A percentile compares a stretch with the other conserved stretches of the same genome.
phyloP scores from a whole-genome alignment of 2,113 vertebrate species.

The Semnopithecus entellus region DNA sequence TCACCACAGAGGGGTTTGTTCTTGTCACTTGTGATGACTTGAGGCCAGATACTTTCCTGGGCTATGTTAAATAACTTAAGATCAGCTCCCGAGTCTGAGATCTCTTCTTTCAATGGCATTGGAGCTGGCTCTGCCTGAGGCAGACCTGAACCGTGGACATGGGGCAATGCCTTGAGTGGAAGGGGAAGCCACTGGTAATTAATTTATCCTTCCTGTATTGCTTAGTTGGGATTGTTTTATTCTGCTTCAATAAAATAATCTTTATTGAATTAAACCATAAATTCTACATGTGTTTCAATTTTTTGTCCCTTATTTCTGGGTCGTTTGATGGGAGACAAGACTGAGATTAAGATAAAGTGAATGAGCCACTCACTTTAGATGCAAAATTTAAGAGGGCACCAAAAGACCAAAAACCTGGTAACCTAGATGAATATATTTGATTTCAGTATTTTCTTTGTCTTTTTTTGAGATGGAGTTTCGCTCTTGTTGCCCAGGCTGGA shows the following conservation, averaged over 20 bases:
- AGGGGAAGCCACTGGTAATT: neutral
- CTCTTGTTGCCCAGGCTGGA: too few species aligned
- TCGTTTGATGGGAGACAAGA: neutral
- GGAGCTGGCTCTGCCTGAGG: neutral
- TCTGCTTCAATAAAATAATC: constrained; percentile 35
- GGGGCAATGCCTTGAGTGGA: neutral
- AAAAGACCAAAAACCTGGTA: neutral
- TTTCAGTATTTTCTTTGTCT: neutral
- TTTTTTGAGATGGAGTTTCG: too few species aligned
- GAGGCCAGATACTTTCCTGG: constrained; percentile 50
- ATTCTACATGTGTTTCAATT: neutral
- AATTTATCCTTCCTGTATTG: neutral
- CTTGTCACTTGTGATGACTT: constrained; percentile 54
- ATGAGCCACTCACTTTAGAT: neutral
- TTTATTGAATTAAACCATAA: constrained; percentile 42
- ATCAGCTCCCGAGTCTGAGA: neutral
- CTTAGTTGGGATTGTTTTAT: neutral
- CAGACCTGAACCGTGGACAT: neutral
- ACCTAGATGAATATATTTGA: neutral
- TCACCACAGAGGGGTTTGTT: neutral
- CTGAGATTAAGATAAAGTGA: neutral
- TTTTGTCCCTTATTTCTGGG: neutral
- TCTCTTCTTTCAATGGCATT: neutral
- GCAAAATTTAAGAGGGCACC: neutral
- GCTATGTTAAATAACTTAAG: constrained; percentile 25